A percentile compares a stretch with the other conserved stretches of the same genome.
These are phyloP conservation scores for Anguilla anguilla DNA, from an alignment of 2,797 vertebrate species.

Conservation along the genomic window DNA sequence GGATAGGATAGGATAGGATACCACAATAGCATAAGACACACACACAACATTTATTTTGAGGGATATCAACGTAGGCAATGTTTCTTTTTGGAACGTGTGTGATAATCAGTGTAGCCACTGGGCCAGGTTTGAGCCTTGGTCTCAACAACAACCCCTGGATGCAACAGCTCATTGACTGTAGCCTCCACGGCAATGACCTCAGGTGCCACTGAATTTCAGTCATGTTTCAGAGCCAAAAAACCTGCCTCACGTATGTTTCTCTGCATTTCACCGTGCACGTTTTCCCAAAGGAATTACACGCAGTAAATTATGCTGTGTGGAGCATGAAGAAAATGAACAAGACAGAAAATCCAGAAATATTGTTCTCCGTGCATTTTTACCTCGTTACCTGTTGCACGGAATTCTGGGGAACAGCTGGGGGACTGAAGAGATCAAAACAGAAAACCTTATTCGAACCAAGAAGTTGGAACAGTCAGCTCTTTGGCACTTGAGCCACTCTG, in stretches of 20 bases:
- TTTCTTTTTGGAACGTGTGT: not conserved
- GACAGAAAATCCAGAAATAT: slow-evolving; percentile 24
- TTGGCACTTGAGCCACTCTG: slow-evolving; percentile 21
- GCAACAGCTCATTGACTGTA: no score
- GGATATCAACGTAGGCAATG: not conserved
- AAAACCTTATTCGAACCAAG: slow-evolving; percentile 19
- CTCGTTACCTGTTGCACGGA: slow-evolving; percentile 29
- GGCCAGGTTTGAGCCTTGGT: not conserved
- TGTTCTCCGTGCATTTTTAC: not conserved
- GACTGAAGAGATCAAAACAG: slow-evolving; percentile 30
- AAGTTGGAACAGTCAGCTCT: slow-evolving; percentile 13
- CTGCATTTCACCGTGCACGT: not conserved
- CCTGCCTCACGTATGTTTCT: not conserved
- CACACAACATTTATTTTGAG: not conserved
- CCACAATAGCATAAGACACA: not conserved
- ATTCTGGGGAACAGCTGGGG: slow-evolving; percentile 31
- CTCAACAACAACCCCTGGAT: not conserved
- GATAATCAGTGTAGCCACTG: not conserved
- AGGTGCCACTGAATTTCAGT: not conserved
- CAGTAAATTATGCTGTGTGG: not conserved
- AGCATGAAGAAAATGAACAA: not conserved
- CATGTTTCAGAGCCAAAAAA: not conserved
- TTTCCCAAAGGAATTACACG: not conserved
- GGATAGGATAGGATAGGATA: not conserved
- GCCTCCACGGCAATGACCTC: not conserved